Base-by-base conservation (phyloP, 2,113 vertebrate species). In the Misgurnus mizolepis region DNA sequence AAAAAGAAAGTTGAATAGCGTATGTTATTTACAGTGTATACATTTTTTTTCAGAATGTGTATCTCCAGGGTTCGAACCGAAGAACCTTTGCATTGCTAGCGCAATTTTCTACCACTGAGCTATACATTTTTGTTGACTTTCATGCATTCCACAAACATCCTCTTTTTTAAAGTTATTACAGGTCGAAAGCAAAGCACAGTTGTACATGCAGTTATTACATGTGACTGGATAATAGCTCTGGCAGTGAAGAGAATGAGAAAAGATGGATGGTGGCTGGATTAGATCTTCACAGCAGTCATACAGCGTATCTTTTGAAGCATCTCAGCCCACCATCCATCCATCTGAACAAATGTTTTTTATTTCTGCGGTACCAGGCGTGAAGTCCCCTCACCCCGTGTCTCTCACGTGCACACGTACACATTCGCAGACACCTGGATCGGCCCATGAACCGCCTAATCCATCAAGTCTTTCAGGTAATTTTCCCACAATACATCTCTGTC, bases 391-490 rank as follows among this genome's bases (percentile, higher is more conserved):
- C 56, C 73, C 62, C 60, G 18, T 58, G 6, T 27, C 66, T 73
- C 45, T 75, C 22, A n/a, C 40, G 22, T 43, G 22, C 53, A 47
- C 18, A 43, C 39, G 47, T 55, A 66, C 53, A 76, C 40, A 15
- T 55, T 68, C 53, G n/a, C 56, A 82, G 50, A 80, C 76, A 83
- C 80, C 84, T 83, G 81, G 78, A 67, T 72, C 12, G 60, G 62
- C 67, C 78, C 39, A 17, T 45, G 79, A 73, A 60, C 55, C 12
- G 40, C 69, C 56, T 65, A 27, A 83, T 73, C 76, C 56, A 76
- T 76, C 53, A 80, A 67, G 70, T 64, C 49, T 81, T 71, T 58
- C 65, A 66, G 62, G 80, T 83, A 83, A 68, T 60, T 82, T 84
- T 79, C 62, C 27, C 75, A 76, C 62, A 80, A 43, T 73, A 11